These are phyloP conservation scores for Clepsis dumicolana DNA, from an alignment of 2,888 invertebrate species.

Conservation along the genomic window DNA sequence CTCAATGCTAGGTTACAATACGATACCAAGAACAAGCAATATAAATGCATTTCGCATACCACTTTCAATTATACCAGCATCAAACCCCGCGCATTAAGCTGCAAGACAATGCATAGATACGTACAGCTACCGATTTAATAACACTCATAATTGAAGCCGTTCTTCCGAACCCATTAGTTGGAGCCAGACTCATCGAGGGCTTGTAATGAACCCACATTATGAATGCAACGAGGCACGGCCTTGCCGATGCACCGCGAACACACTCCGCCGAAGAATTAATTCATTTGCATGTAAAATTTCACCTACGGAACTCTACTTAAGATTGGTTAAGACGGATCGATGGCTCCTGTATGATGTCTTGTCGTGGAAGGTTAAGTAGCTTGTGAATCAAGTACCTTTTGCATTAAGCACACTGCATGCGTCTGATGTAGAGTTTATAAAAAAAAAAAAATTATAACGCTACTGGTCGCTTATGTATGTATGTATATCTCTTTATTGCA, in stretches of 20 bases:
- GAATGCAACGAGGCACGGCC: constrained; percentile 84
- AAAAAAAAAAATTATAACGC: too few species aligned
- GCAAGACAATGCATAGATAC: constrained; percentile 49
- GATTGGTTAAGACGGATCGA: constrained; percentile 65
- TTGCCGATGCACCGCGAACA: constrained; percentile 71
- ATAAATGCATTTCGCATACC: not conserved
- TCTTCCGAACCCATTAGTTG: constrained; percentile 81
- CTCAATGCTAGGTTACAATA: too few species aligned
- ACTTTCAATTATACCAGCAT: constrained; percentile 2
- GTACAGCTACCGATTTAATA: constrained; percentile 75
- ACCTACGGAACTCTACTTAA: constrained; percentile 69
- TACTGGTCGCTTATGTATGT: too few species aligned
- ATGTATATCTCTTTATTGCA: too few species aligned
- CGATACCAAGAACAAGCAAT: not conserved
- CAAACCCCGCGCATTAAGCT: constrained; percentile 25
- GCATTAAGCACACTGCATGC: too few species aligned
- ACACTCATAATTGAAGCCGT: constrained; percentile 82
- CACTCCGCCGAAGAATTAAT: constrained; percentile 83
- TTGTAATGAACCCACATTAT: constrained; percentile 85
- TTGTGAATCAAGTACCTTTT: not conserved
- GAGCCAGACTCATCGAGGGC: constrained; percentile 69
- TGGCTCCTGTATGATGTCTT: constrained; percentile 32
- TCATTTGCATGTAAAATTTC: constrained; percentile 85
- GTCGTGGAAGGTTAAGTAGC: constrained; percentile 4
- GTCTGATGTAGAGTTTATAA: too few species aligned